These are phyloP conservation scores for Ceraclea dissimilis DNA, from an alignment of 2,888 invertebrate genomes.

Conservation along the genomic window DNA sequence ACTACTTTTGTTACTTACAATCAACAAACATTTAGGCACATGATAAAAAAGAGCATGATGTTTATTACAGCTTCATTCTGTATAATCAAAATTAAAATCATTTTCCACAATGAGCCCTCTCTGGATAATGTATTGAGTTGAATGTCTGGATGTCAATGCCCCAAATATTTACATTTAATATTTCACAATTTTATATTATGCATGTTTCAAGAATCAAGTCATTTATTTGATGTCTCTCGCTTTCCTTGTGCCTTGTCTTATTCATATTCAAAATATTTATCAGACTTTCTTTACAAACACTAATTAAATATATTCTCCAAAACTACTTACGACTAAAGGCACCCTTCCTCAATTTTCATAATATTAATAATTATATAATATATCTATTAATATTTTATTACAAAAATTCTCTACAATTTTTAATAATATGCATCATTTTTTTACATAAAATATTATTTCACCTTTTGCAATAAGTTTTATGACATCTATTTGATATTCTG, in stretches of 20 bases:
- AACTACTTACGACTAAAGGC: not conserved
- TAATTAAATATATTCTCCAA: not conserved
- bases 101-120: no score
- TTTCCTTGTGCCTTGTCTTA: conserved; percentile 24
- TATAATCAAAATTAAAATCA: no score
- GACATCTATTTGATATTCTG: not conserved
- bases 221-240: conserved; percentile 5
- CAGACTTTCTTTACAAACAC: not conserved
- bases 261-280: not conserved
- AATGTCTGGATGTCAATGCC: no score
- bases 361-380: not conserved
- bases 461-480: not conserved
- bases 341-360: no score
- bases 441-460: not conserved
- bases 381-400: no score
- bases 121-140: no score
- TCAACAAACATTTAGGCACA: conserved; percentile 8
- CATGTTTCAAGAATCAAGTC: no score
- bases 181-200: no score
- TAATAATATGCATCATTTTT: not conserved
- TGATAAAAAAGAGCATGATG: not conserved
- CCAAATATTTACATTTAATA: no score
- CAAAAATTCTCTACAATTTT: no score
- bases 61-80: no score
- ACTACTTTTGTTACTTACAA: no score